Evolutionary conservation across 1,140 invertebrate species (phyloP).

Genomic region (Drosophila bifasciata): DNA sequence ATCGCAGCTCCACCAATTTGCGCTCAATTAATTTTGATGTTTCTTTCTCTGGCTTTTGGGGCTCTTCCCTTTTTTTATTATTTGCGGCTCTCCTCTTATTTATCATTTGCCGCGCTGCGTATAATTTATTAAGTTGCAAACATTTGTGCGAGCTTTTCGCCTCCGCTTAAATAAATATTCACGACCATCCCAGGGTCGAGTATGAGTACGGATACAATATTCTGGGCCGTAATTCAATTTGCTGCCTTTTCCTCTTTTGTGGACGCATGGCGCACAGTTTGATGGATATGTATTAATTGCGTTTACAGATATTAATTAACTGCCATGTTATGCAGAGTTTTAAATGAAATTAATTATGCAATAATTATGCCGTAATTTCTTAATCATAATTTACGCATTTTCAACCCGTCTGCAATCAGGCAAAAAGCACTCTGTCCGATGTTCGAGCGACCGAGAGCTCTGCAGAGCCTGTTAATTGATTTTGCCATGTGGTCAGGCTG

Average conservation of each 20-base stretch:
- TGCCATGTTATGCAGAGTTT: conserved; percentile 61
- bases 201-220: not conserved
- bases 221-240: conserved; percentile 58
- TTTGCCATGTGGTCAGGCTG: conserved; percentile 18
- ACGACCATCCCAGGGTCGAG: conserved; percentile 10
- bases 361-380: conserved; percentile 35
- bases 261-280: conserved; percentile 22
- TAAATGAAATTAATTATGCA: conserved; percentile 62
- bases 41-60: conserved; percentile 16
- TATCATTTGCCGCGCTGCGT: conserved; percentile 43
- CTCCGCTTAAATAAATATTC: conserved; percentile 40
- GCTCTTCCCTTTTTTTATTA: conserved; percentile 21
- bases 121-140: conserved; percentile 68
- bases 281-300: conserved; percentile 47
- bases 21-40: conserved; percentile 78
- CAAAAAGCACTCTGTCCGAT: not conserved
- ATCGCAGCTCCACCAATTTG: conserved; percentile 70
- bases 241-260: conserved; percentile 16
- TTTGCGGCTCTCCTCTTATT: conserved; percentile 53
- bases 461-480: conserved; percentile 23
- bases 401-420: not conserved
- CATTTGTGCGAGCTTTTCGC: conserved; percentile 55
- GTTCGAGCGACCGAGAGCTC: too few species aligned
- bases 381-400: conserved; percentile 55
- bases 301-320: conserved; percentile 72